phyloP scores from a whole-genome alignment of 2,888 invertebrate species.

The Beris chalybata region DNA sequence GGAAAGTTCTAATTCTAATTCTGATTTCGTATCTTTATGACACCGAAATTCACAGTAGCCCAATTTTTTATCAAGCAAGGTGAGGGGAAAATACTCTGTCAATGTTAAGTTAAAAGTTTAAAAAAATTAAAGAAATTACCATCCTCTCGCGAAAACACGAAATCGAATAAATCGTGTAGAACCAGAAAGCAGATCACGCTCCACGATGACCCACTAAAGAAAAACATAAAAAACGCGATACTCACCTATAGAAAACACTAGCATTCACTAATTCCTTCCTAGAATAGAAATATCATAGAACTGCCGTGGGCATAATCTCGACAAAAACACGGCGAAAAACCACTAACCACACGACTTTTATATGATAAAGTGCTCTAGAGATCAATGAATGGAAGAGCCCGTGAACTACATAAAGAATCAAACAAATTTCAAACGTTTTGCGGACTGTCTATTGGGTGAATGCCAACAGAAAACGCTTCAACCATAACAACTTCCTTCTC shows the following conservation, averaged over 20 bases:
- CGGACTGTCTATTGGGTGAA: neutral
- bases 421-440: neutral
- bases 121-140: no score
- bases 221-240: neutral
- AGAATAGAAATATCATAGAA: constrained; percentile 13
- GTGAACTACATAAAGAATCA: neutral
- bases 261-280: constrained; percentile 2
- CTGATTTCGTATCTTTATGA: no score
- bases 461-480: neutral
- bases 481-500: neutral
- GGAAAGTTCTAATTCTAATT: no score
- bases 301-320: neutral
- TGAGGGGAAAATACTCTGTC: no score
- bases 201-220: no score
- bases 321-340: neutral
- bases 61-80: no score
- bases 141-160: no score
- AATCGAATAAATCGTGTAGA: no score
- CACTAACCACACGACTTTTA: constrained; percentile 14
- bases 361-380: constrained; percentile 20
- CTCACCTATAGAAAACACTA: constrained; percentile 1
- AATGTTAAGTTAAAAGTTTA: no score
- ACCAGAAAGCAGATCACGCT: no score
- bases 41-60: no score
- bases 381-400: constrained; percentile 32